Evolutionary conservation across 2,113 vertebrate species (phyloP), one percentile per base, ranked within the genome.

Genomic region (Marcusenius ussheri): DNA sequence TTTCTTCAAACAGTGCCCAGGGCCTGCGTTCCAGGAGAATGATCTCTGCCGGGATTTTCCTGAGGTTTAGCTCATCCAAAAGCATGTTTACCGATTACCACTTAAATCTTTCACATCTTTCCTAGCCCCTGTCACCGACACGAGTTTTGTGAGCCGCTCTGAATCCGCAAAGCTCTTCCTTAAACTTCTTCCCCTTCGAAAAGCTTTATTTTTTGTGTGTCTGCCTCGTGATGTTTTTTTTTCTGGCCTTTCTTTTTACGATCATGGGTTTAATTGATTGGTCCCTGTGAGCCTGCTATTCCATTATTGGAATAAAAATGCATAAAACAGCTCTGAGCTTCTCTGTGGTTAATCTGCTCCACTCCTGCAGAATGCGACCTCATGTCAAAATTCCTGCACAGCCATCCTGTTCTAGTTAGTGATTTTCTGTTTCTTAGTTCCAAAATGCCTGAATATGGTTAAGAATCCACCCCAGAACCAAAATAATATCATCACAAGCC

Each of bases 351-450:
- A 89, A 90, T 88, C 70, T 86, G 50, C 19, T 42, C 31, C 19
- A 45, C 27, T 88, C 83, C 91, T 56, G 74, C 74, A 88, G 45
- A 53, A 90, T 66, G 91, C 92, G 93, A 93, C 91, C 93, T 49
- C 1, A 89, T 85, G 87, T 93, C 92, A 92, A 90, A 93, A 92
- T 93, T 94, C 94, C 95, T 95, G 94, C 90, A 95, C 93, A 93
- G 91, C 91, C 95, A 96, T 93, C 92, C 93, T 94, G 95, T 93
- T 95, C 95, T 95, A 93, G 96, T 96, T 96, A 93, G 87, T 91
- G 62, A 90, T 91, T 91, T 91, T 93, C 90, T 91, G 90, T 91
- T 91, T 93, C 91, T 92, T 95, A 93, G 88, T 91, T 92, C 93
- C 90, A 93, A 94, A 94, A 93, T 91, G 91, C 92, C 92, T 92